phyloP scores from a whole-genome alignment of 2,113 vertebrate genomes.

The Megaleporinus macrocephalus region DNA sequence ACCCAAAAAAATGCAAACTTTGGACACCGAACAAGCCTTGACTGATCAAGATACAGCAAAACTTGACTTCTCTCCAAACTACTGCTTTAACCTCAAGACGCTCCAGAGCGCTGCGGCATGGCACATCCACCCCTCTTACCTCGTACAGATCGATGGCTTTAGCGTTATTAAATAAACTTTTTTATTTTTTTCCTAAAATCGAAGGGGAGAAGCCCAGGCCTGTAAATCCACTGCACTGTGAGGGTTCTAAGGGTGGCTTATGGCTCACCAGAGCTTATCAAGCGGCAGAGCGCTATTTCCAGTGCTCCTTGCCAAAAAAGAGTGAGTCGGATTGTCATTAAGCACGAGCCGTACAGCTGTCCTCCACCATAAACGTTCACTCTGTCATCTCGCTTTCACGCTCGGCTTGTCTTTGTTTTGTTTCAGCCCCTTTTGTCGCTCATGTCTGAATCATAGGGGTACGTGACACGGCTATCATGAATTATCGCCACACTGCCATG shows the following conservation, averaged over 20 bases:
- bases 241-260: conserved; percentile 10
- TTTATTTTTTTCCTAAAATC: conserved; percentile 15
- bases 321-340: conserved; percentile 7
- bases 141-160: conserved; percentile 18
- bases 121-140: not conserved
- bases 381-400: conserved; percentile 74
- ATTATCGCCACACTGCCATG: conserved; percentile 70
- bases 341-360: conserved; percentile 24
- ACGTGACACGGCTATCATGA: conserved; percentile 65
- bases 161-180: conserved; percentile 38
- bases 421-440: conserved; percentile 64
- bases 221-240: conserved; percentile 23
- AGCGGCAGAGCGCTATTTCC: conserved; percentile 27
- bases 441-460: conserved; percentile 70
- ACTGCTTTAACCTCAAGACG: not conserved
- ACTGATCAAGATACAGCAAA: not conserved
- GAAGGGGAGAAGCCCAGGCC: conserved; percentile 4
- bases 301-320: conserved; percentile 6
- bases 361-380: conserved; percentile 69
- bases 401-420: conserved; percentile 69
- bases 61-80: not conserved
- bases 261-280: conserved; percentile 19
- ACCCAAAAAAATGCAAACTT: not conserved
- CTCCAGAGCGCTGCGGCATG: not conserved
- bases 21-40: not conserved